These are phyloP conservation scores for Quiscalus mexicanus DNA, from an alignment of 2,113 vertebrate species.

Conservation along the genomic window DNA sequence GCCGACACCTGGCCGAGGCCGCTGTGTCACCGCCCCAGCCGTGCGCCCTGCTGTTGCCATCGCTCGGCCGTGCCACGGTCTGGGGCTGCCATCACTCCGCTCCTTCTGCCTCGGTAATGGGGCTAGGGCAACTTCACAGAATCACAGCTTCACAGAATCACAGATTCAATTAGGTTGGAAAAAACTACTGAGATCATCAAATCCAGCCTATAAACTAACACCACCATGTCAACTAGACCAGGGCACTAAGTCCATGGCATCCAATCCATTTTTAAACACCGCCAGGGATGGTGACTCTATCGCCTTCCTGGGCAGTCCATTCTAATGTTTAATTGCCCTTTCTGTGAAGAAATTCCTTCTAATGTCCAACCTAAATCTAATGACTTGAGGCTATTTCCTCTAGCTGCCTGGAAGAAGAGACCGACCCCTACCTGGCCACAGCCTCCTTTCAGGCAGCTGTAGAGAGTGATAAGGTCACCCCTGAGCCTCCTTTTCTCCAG, in stretches of 20 bases:
- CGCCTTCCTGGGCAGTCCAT: too few relatives aligned
- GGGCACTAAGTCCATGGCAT: background rate
- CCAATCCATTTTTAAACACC: background rate
- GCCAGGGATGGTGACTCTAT: background rate
- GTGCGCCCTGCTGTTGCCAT: too few relatives aligned
- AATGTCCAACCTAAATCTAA: background rate
- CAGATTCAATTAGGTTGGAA: too few relatives aligned
- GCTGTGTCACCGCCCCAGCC: background rate
- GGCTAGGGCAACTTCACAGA: too few relatives aligned
- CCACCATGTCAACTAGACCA: background rate
- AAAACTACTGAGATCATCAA: background rate
- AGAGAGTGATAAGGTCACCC: fast-evolving
- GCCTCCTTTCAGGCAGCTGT: fast-evolving
- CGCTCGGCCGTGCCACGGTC: background rate
- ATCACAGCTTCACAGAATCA: background rate
- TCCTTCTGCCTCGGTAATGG: background rate
- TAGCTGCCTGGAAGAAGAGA: background rate
- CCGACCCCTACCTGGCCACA: fast-evolving
- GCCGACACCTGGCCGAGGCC: background rate
- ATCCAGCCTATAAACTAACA: too few relatives aligned
- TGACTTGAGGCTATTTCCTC: background rate
- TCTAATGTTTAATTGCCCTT: background rate
- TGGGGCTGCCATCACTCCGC: background rate
- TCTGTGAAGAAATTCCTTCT: background rate
- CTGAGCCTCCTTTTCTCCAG: background rate